Evolutionary conservation across 1,140 invertebrate species (phyloP).

Genomic region (Drosophila santomea): DNA sequence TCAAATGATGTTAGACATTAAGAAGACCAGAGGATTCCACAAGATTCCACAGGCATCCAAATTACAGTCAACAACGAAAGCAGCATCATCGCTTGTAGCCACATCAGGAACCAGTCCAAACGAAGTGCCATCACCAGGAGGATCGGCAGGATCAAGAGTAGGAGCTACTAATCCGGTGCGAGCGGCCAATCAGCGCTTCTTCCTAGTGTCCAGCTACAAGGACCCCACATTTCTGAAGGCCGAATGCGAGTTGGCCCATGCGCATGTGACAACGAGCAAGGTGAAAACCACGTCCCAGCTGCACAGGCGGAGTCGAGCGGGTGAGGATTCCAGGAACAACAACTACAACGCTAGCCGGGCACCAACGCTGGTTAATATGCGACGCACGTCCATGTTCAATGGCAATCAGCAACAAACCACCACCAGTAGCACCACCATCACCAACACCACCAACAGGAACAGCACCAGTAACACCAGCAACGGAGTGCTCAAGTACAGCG

Average conservation of each 20-base stretch:
- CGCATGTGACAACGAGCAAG: conserved; percentile 61
- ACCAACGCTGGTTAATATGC: conserved; percentile 62
- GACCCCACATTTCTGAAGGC: conserved; percentile 78
- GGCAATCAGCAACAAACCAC: conserved; percentile 58
- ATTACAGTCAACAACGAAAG: conserved; percentile 46
- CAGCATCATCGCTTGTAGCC: conserved; percentile 10
- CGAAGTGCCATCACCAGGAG: conserved; percentile 6
- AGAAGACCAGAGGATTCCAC: conserved; percentile 76
- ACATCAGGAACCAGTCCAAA: background rate
- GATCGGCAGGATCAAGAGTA: background rate
- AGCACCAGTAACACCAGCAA: conserved; percentile 5
- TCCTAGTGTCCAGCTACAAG: conserved; percentile 69
- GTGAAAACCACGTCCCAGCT: conserved; percentile 19
- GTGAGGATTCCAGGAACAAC: conserved; percentile 59
- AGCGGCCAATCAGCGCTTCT: conserved; percentile 73
- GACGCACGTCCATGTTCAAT: conserved; percentile 69
- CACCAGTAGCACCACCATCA: conserved; percentile 40
- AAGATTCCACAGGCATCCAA: conserved; percentile 71
- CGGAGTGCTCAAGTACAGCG: conserved; percentile 30
- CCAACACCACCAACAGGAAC: conserved; percentile 5
- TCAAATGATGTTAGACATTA: conserved; percentile 81
- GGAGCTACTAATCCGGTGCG: conserved; percentile 62
- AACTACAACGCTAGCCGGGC: conserved; percentile 10
- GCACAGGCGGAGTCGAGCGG: conserved; percentile 31
- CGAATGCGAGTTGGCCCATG: conserved; percentile 81